Base-by-base conservation (phyloP, 2,113 vertebrate species). In the Hymenochirus boettgeri region DNA sequence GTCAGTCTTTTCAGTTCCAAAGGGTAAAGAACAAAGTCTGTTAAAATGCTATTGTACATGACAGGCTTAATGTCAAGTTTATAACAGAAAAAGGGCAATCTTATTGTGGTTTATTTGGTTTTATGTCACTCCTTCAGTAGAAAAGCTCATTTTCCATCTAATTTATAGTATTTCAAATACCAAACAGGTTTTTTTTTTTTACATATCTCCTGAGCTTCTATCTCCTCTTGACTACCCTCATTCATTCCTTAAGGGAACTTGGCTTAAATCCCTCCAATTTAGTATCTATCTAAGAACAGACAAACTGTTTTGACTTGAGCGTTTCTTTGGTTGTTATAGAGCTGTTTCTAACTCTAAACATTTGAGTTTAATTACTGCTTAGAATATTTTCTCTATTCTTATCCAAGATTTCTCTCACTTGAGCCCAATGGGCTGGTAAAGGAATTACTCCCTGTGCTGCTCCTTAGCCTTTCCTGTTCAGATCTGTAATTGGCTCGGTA, bases 1-100 rank as follows among this genome's bases (percentile, higher is more conserved):
- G 90, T 85, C 85, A 90, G 89, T 90, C 92, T 95, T 94, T 74
- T 85, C 88, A 85, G 86, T 88, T 90, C 90, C 91, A 92, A 91
- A 91, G 88, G 94, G 93, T 92, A 90, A 91, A 85, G 89, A 90
- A 85, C 84, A 88, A 89, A 88, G 89, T 89, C 90, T 93, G 89
- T 90, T 91, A 92, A 82, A 91, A 93, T 96, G 93, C 96, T 94
- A 97, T 93, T 82, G 90, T 92, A 93, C 91, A 95, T 96, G 93
- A 98, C 93, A 96, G 90, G 91, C 93, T 99, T 99, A 98, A 98
- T 96, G 94, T 95, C 93, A 96, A 92, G 83, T 95, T 96, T 97
- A 92, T 93, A 95, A 92, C 84, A 81, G 87, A 89, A 83, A 91
- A 94, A 93, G 84, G 88, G 89, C 90, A 90, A 83, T 90, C 91